Evolutionary conservation across 2,888 invertebrate species (phyloP).

Genomic region (Craniophora ligustri): DNA sequence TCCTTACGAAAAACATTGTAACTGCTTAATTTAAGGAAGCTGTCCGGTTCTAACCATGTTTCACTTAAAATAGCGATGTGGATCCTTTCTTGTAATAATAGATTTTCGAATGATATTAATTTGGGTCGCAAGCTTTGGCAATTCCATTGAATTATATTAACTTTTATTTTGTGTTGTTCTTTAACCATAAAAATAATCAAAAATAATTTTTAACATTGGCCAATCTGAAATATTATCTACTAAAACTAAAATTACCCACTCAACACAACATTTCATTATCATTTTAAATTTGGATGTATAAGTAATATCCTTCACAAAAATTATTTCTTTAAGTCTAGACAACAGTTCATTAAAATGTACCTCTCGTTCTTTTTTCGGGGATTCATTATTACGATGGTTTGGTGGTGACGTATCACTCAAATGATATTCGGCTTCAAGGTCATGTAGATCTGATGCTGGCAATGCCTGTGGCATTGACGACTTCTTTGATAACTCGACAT

Average conservation of each 20-base stretch:
- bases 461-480: background rate
- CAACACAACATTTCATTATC: constrained; percentile 4
- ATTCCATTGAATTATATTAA: constrained; percentile 5
- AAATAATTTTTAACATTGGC: constrained; percentile 8
- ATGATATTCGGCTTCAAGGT: too few species aligned
- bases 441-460: too few species aligned
- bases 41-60: too few species aligned
- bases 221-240: constrained; percentile 13
- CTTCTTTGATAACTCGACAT: background rate
- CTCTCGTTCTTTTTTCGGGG: background rate
- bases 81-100: too few species aligned
- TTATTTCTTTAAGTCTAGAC: constrained; percentile 11
- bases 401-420: background rate
- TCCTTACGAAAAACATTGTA: constrained; percentile 34
- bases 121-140: background rate
- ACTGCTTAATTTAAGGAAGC: too few species aligned
- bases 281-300: background rate
- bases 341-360: constrained; percentile 3
- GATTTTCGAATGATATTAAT: background rate
- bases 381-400: background rate
- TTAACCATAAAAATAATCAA: background rate
- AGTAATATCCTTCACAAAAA: constrained; percentile 5
- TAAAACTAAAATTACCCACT: constrained; percentile 4
- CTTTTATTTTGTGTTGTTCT: background rate
- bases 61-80: too few species aligned